phyloP scores from a whole-genome alignment of 2,888 invertebrate species.

The Tipula lateralis region DNA sequence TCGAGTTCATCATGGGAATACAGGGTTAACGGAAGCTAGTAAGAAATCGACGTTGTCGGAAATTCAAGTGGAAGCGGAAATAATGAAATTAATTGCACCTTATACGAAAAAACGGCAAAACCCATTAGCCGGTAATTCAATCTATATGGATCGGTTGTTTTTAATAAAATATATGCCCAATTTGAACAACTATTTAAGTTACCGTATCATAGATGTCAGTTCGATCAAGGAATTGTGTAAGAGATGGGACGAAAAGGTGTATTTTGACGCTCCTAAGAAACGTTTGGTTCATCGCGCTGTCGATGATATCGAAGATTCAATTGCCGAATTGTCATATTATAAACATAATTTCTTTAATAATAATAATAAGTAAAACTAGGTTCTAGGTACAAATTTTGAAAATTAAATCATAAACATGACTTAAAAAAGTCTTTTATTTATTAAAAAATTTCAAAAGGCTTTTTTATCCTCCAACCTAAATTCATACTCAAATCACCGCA shows the following conservation, averaged over 20 bases:
- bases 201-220: conserved; percentile 89
- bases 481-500: not conserved
- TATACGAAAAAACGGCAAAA: conserved; percentile 54
- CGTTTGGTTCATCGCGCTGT: conserved; percentile 64
- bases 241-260: conserved; percentile 69
- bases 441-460: too few species aligned
- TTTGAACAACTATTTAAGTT: conserved; percentile 75
- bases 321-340: conserved; percentile 78
- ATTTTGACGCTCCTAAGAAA: conserved; percentile 58
- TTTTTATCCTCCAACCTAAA: too few species aligned
- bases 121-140: conserved; percentile 81
- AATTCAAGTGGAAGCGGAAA: conserved; percentile 61
- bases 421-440: too few species aligned
- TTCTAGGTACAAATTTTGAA: too few species aligned
- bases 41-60: conserved; percentile 61
- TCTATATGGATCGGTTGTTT: conserved; percentile 83
- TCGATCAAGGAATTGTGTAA: conserved; percentile 78
- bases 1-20: conserved; percentile 69
- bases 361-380: not conserved
- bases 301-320: conserved; percentile 82
- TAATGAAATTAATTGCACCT: conserved; percentile 65
- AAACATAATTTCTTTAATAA: conserved; percentile 44
- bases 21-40: conserved; percentile 73
- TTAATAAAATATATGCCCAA: conserved; percentile 76
- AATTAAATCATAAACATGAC: too few species aligned